phyloP scores from a whole-genome alignment of 2,797 vertebrate genomes.

The Liasis olivaceus region DNA sequence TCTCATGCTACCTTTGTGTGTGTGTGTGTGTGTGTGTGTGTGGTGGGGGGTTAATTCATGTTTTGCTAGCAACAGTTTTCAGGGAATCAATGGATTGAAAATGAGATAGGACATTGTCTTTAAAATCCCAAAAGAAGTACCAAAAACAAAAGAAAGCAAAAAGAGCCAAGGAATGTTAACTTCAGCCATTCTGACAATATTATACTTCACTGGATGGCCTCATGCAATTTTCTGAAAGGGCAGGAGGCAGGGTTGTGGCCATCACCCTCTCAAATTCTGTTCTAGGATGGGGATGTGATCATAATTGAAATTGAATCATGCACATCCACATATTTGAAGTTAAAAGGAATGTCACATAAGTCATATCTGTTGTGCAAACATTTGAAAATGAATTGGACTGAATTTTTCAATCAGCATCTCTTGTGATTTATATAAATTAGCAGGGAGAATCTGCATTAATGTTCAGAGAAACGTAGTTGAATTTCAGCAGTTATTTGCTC shows the following conservation, averaged over 20 bases:
- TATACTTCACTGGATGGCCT: background rate
- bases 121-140: background rate
- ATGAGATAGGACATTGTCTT: background rate
- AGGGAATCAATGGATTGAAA: background rate
- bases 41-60: too few relatives aligned
- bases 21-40: too few relatives aligned
- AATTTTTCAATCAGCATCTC: background rate
- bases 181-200: background rate
- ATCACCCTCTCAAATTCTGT: background rate
- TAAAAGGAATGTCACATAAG: constrained; percentile 18
- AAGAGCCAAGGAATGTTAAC: background rate
- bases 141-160: background rate
- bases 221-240: background rate
- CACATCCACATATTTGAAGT: constrained; percentile 16
- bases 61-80: background rate
- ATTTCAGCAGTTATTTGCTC: too few relatives aligned
- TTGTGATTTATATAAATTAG: background rate
- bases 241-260: background rate
- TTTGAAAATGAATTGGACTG: background rate
- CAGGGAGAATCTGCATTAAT: background rate
- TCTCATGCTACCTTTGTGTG: background rate
- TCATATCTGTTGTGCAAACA: constrained; percentile 33
- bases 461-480: background rate
- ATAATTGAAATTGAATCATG: constrained; percentile 22
- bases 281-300: background rate